phyloP scores from a whole-genome alignment of 2,888 invertebrate species.

The Sesamia inferens region DNA sequence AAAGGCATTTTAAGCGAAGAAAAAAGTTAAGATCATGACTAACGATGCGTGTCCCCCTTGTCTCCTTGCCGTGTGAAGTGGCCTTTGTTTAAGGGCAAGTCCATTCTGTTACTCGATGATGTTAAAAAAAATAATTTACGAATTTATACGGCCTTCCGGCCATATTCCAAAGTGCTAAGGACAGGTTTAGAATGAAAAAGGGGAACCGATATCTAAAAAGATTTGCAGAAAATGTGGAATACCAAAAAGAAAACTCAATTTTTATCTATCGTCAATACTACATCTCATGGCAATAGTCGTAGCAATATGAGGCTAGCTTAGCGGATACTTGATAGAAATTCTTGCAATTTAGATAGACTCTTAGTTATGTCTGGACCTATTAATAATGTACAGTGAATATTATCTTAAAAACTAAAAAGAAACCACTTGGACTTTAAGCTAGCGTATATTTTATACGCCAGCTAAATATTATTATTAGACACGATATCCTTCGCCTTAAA shows the following conservation, averaged over 20 bases:
- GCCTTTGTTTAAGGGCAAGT: slow-evolving; percentile 74
- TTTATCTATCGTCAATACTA: background rate
- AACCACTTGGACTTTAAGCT: too few species aligned
- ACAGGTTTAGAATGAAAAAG: background rate
- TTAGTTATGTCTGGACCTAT: background rate
- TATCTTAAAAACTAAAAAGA: background rate
- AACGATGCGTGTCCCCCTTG: slow-evolving; percentile 75
- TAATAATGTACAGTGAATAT: background rate
- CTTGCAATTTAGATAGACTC: background rate
- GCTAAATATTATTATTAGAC: background rate
- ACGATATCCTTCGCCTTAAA: slow-evolving; percentile 74
- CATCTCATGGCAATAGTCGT: background rate
- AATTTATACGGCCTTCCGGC: background rate
- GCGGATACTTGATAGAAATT: background rate
- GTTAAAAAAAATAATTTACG: background rate
- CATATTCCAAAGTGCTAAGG: background rate
- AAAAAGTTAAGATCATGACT: slow-evolving; percentile 68
- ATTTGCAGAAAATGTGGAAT: background rate
- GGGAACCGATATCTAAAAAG: background rate
- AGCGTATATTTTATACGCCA: background rate
- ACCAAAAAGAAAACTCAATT: background rate
- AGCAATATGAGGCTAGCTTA: background rate
- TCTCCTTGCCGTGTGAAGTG: slow-evolving; percentile 75
- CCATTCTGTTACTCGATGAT: background rate
- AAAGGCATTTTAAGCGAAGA: slow-evolving; percentile 76